These are phyloP conservation scores for Notocelia uddmanniana DNA, from an alignment of 2,888 invertebrate genomes.

Conservation along the genomic window DNA sequence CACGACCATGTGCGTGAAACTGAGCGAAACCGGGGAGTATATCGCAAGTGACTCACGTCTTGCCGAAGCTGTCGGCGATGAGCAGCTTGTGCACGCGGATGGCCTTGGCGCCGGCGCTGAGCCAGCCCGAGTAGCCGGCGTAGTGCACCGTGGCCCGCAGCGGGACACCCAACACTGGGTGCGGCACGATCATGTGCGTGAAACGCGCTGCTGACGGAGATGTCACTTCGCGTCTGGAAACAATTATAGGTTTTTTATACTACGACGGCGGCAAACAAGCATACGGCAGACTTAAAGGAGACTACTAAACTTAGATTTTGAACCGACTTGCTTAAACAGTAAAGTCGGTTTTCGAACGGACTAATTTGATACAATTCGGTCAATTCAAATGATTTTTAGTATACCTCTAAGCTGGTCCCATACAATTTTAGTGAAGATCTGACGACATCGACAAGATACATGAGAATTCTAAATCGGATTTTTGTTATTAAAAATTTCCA, in stretches of 20 bases:
- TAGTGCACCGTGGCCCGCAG: constrained; percentile 91
- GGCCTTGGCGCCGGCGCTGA: constrained; percentile 92
- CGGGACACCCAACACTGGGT: constrained; percentile 93
- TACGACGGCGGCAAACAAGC: no score
- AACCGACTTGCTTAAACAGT: no score
- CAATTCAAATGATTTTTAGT: no score
- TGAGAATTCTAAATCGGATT: no score
- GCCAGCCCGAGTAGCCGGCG: constrained; percentile 96
- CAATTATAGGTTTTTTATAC: no score
- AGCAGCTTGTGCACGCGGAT: constrained; percentile 94
- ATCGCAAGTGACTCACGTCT: constrained; percentile 90
- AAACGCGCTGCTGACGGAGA: constrained; percentile 90
- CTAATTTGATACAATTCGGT: background rate
- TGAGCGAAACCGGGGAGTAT: constrained; percentile 89
- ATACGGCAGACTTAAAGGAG: no score
- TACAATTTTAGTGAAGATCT: no score
- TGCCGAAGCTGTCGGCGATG: constrained; percentile 94
- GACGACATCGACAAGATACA: no score
- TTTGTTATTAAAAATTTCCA: no score
- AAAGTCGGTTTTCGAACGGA: no score
- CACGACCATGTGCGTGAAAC: constrained; percentile 92
- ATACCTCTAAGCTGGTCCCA: no score
- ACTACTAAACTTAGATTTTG: no score
- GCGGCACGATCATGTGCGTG: constrained; percentile 94
- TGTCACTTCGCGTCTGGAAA: constrained; percentile 91